Evolutionary conservation across 2,113 vertebrate species (phyloP).

Genomic region (Columba livia): DNA sequence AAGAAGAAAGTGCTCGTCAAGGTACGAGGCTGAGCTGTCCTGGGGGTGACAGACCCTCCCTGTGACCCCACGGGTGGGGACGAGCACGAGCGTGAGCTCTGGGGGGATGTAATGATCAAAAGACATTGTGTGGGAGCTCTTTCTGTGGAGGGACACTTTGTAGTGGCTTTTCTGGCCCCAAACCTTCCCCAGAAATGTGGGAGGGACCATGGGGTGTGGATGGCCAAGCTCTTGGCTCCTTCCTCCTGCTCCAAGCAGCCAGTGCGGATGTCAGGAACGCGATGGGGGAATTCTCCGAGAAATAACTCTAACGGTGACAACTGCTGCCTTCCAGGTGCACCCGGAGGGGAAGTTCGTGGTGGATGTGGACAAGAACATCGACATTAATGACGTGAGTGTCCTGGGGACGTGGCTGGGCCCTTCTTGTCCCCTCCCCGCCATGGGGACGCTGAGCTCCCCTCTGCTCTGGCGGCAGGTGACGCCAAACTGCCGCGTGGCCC

Average conservation of each 20-base stretch:
- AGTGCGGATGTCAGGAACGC: accelerated
- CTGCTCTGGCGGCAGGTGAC: constrained; percentile 81
- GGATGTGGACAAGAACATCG: constrained; percentile 98
- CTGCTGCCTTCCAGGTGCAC: constrained; percentile 82
- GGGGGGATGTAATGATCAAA: accelerated
- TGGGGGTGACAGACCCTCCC: accelerated
- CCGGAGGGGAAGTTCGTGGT: constrained; percentile 98
- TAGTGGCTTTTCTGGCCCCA: not conserved
- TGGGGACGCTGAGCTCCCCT: not conserved
- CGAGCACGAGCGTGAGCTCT: accelerated
- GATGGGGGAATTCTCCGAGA: accelerated
- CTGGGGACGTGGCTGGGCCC: too few species aligned
- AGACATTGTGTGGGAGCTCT: accelerated
- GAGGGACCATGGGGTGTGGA: accelerated
- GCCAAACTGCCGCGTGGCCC: constrained; percentile 94
- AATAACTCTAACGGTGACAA: accelerated
- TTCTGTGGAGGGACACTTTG: accelerated
- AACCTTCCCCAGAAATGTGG: not conserved
- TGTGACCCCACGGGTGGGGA: accelerated
- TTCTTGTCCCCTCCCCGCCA: accelerated
- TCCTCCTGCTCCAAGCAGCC: accelerated
- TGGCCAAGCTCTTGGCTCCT: not conserved
- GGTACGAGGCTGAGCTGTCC: constrained; percentile 68
- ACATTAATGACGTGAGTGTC: constrained; percentile 94
- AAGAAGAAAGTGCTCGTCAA: constrained; percentile 99